Percentiles rank a stretch among this genome's conserved stretches.
phyloP scores from a whole-genome alignment of 1,140 invertebrate genomes.

The Thaumatotibia leucotreta region DNA sequence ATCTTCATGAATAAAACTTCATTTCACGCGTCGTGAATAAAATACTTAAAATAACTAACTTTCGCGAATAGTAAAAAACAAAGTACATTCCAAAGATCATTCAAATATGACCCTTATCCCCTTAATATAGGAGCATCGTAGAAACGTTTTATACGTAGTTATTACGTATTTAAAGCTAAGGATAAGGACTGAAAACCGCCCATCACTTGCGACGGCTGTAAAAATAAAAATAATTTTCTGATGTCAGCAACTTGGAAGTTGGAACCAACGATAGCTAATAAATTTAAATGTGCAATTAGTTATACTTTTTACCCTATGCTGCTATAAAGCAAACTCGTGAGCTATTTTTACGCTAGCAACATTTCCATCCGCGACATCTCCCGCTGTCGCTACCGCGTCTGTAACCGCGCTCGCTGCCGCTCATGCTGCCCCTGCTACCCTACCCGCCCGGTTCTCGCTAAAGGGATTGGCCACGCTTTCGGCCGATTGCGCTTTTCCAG shows the following conservation, averaged over 20 bases:
- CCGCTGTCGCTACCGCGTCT: not conserved
- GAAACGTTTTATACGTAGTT: not conserved
- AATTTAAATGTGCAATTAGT: no score
- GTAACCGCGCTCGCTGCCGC: not conserved
- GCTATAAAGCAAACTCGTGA: no score
- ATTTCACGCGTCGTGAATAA: conserved; percentile 24
- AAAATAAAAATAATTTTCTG: not conserved
- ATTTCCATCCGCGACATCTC: no score
- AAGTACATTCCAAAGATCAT: not conserved
- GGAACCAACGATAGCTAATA: no score
- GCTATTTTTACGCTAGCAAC: no score
- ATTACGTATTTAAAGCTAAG: not conserved
- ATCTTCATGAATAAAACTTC: conserved; percentile 25
- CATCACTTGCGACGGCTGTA: not conserved
- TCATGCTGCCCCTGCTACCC: not conserved
- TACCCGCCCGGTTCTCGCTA: conserved; percentile 28
- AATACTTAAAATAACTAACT: conserved; percentile 7
- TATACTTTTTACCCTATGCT: no score
- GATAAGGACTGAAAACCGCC: not conserved
- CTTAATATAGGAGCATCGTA: not conserved
- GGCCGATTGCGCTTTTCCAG: conserved; percentile 47
- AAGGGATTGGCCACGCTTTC: conserved; percentile 45
- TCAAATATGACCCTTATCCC: not conserved
- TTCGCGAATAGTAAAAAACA: not conserved
- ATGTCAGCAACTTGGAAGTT: no score